Percentiles rank a stretch among this genome's conserved stretches.
Evolutionary conservation across 2,888 invertebrate species (phyloP).

Genomic region (Lepidochrysops patricia): DNA sequence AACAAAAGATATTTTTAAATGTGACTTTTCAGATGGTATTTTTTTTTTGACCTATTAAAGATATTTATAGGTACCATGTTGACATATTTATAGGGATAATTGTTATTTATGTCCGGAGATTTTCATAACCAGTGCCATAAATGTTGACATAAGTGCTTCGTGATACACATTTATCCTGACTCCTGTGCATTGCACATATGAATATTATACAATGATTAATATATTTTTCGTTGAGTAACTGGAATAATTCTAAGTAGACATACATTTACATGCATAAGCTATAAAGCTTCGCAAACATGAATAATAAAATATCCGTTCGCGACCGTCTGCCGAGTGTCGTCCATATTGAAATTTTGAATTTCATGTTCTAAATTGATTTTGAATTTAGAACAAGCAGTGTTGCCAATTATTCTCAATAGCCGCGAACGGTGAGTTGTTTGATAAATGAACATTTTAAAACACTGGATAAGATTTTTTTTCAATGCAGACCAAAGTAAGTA

Average conservation of each 20-base stretch:
- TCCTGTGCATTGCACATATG: neutral
- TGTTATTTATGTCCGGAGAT: neutral
- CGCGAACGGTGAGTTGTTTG: conserved; percentile 18
- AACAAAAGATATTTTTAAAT: too few species aligned
- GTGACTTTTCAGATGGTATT: too few species aligned
- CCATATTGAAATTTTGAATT: conserved; percentile 11
- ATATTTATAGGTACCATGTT: too few species aligned
- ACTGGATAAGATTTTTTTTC: too few species aligned
- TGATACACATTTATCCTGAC: neutral
- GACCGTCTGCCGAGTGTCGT: conserved; percentile 24
- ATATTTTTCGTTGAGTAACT: neutral
- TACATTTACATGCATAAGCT: conserved; percentile 57
- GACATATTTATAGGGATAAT: too few species aligned
- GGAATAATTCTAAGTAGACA: conserved; percentile 23
- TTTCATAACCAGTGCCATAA: neutral
- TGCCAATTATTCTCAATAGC: conserved; percentile 14
- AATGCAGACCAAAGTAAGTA: too few species aligned
- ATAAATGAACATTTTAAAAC: conserved; percentile 20
- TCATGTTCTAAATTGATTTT: conserved; percentile 1
- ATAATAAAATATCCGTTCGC: conserved; percentile 37
- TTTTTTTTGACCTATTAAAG: too few species aligned
- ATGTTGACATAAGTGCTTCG: neutral
- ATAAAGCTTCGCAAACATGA: conserved; percentile 53
- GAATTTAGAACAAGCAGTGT: conserved; percentile 7
- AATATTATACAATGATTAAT: neutral